phyloP scores from a whole-genome alignment of 2,888 invertebrate species.

The Dicyrtoma fusca region DNA sequence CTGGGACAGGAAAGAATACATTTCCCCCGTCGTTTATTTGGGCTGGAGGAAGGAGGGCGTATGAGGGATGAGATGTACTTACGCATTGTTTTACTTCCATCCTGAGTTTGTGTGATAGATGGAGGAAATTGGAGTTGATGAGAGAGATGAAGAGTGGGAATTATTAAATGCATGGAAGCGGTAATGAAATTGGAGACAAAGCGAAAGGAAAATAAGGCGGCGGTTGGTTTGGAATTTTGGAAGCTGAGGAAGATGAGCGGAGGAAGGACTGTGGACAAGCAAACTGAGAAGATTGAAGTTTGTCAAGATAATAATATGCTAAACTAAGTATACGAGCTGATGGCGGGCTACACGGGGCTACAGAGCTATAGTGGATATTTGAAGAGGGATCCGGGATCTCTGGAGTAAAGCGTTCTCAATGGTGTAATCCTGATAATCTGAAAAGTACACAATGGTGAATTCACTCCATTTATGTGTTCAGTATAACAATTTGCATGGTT shows the following conservation, averaged over 20 bases:
- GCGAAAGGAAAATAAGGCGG: background rate
- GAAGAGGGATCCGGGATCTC: background rate
- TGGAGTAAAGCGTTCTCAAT: background rate
- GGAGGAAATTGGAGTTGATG: background rate
- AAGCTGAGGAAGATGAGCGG: background rate
- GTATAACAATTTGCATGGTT: constrained; percentile 21
- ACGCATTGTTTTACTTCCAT: background rate
- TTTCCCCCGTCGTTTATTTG: constrained; percentile 5
- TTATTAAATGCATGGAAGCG: background rate
- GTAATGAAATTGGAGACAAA: constrained; percentile 6
- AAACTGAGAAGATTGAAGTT: constrained; percentile 12
- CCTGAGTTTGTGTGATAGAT: background rate
- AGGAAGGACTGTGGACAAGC: background rate
- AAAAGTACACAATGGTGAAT: constrained; percentile 35
- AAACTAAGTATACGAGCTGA: too few species aligned
- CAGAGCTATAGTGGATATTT: background rate
- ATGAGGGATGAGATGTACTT: background rate
- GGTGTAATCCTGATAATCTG: constrained; percentile 32
- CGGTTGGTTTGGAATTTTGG: background rate
- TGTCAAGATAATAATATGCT: background rate
- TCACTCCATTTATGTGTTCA: constrained; percentile 22
- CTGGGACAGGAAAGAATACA: background rate
- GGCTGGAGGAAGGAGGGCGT: background rate
- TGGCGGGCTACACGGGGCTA: too few species aligned
- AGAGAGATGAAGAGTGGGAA: background rate